phyloP scores from a whole-genome alignment of 2,888 invertebrate species.

The Troides oblongomaculatus region DNA sequence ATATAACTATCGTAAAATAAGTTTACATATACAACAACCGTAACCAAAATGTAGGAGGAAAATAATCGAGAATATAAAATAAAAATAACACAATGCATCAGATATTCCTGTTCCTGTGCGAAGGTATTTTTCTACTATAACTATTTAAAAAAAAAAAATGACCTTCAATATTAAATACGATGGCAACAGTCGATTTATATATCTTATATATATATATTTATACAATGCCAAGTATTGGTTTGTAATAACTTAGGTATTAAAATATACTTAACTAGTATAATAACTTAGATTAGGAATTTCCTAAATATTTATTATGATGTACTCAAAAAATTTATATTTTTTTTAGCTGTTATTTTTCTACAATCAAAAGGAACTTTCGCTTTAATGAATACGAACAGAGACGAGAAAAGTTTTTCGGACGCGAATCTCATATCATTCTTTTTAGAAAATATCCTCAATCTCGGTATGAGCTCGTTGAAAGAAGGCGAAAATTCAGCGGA shows the following conservation, averaged over 20 bases:
- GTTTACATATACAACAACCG: too few species aligned
- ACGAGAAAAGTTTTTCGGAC: not conserved
- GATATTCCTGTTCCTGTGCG: constrained; percentile 3
- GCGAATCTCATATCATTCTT: constrained; percentile 5
- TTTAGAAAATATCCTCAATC: constrained; percentile 21
- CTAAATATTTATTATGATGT: too few species aligned
- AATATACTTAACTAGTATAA: too few species aligned
- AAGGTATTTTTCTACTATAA: constrained; percentile 7
- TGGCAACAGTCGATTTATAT: too few species aligned
- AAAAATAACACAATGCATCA: constrained; percentile 8
- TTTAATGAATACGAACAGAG: not conserved
- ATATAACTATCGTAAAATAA: too few species aligned
- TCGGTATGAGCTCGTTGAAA: constrained; percentile 5
- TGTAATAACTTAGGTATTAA: too few species aligned
- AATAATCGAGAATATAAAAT: not conserved
- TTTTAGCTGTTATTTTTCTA: constrained; percentile 5
- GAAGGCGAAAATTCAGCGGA: not conserved
- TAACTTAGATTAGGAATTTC: too few species aligned
- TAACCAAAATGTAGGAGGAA: too few species aligned
- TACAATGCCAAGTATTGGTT: too few species aligned
- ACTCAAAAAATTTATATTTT: not conserved
- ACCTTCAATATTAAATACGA: too few species aligned
- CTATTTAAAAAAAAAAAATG: too few species aligned
- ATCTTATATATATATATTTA: too few species aligned
- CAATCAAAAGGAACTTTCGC: not conserved